Evolutionary conservation across 1,140 invertebrate genomes (phyloP).

Genomic region (Diachasmimorpha longicaudata): DNA sequence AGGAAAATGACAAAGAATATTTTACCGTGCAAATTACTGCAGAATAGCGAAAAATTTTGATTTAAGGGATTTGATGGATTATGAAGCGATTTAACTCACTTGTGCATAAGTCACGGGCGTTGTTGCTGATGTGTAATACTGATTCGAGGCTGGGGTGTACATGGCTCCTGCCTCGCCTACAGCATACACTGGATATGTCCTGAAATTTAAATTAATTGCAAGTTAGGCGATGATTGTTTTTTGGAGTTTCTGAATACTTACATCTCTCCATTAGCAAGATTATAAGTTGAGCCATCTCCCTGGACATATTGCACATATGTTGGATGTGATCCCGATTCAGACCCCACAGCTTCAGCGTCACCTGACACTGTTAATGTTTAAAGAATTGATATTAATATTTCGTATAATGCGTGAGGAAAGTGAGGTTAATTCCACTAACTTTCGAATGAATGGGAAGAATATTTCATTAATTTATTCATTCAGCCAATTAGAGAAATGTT

Average conservation of each 20-base stretch:
- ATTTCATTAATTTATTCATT: no score
- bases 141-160: constrained; percentile 72
- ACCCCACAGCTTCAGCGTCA: constrained; percentile 63
- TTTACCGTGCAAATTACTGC: no score
- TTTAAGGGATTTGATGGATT: not conserved
- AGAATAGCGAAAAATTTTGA: no score
- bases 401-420: no score
- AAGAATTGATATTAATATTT: not conserved
- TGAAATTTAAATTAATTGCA: constrained; percentile 53
- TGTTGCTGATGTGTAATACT: constrained; percentile 68
- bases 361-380: constrained; percentile 57
- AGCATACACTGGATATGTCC: constrained; percentile 85
- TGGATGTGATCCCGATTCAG: constrained; percentile 66
- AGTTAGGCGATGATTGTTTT: not conserved
- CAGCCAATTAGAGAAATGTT: no score
- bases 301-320: constrained; percentile 77
- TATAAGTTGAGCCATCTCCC: constrained; percentile 73
- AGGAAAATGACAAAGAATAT: no score
- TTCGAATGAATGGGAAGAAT: no score
- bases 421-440: no score
- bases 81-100: constrained; percentile 52
- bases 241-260: constrained; percentile 48
- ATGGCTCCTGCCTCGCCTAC: constrained; percentile 77
- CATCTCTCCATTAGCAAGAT: constrained; percentile 71
- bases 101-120: constrained; percentile 67